These are phyloP conservation scores for Lymantria dispar DNA, from an alignment of 2,888 invertebrate species.

Conservation along the genomic window DNA sequence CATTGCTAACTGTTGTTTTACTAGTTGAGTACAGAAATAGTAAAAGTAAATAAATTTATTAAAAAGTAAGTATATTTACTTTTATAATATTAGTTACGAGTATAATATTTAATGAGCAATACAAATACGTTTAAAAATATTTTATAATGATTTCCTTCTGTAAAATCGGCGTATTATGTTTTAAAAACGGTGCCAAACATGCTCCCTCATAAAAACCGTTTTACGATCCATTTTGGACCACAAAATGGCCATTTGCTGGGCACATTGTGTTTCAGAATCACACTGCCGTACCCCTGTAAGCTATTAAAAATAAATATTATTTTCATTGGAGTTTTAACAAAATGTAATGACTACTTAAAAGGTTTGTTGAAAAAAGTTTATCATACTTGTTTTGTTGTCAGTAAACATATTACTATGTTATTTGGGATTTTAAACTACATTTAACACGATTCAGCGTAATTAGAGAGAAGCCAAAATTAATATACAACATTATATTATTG, in stretches of 20 bases:
- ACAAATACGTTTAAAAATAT: conserved; percentile 6
- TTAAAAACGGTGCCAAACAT: conserved; percentile 51
- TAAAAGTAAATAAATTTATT: too few species aligned
- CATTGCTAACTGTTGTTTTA: too few species aligned
- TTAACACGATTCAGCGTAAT: too few species aligned
- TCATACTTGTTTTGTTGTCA: background rate
- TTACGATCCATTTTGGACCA: conserved; percentile 64
- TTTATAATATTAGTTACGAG: too few species aligned
- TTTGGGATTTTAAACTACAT: too few species aligned
- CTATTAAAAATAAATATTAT: conserved; percentile 48
- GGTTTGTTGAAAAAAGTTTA: background rate
- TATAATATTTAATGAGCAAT: too few species aligned
- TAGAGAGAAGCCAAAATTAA: too few species aligned
- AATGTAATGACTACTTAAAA: conserved; percentile 1
- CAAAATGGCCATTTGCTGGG: conserved; percentile 60
- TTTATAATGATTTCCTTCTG: conserved; percentile 43
- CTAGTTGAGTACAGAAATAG: too few species aligned
- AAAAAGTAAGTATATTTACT: too few species aligned
- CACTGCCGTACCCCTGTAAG: conserved; percentile 29
- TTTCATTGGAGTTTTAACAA: conserved; percentile 16
- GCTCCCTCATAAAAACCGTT: conserved; percentile 70
- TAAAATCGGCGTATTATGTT: conserved; percentile 61
- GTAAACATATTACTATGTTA: too few species aligned
- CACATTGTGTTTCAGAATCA: conserved; percentile 35
- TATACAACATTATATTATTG: too few species aligned